Evolutionary conservation across 2,113 vertebrate species (phyloP).

Genomic region (Odobenus rosmarus): DNA sequence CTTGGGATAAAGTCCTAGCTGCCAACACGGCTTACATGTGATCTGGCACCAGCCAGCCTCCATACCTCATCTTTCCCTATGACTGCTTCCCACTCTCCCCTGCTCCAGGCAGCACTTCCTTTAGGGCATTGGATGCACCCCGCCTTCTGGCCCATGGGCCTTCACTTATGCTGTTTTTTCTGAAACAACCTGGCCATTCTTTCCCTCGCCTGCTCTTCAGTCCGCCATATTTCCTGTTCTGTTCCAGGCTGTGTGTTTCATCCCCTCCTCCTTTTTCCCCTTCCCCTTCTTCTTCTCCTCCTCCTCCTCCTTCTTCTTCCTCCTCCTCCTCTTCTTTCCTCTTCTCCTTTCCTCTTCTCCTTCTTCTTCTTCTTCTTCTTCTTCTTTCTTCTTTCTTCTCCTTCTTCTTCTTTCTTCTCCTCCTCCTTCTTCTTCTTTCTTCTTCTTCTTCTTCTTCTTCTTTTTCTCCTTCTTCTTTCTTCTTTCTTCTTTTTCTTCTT

Average conservation of each 20-base stretch:
- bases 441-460: not conserved
- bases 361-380: no score
- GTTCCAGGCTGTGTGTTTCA: not conserved
- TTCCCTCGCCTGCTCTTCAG: not conserved
- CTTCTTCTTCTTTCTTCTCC: fast-evolving
- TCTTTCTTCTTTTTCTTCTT: no score
- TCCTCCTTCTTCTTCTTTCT: fast-evolving
- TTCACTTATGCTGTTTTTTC: not conserved
- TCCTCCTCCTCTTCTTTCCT: no score
- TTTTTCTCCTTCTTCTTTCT: not conserved
- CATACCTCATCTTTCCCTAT: not conserved
- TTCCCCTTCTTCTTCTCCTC: no score
- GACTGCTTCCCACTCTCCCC: not conserved
- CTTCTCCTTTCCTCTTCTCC: fast-evolving
- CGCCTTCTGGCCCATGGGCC: not conserved
- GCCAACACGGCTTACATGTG: not conserved
- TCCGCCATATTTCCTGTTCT: not conserved
- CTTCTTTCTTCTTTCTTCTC: no score
- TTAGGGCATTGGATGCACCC: not conserved
- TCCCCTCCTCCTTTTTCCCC: not conserved
- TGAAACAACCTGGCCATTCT: not conserved
- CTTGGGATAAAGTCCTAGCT: not conserved
- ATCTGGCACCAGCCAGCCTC: not conserved
- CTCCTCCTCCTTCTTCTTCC: no score
- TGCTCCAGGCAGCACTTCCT: not conserved